Evolutionary conservation across 2,797 vertebrate genomes (phyloP).

Genomic region (Molossus alvarezi): DNA sequence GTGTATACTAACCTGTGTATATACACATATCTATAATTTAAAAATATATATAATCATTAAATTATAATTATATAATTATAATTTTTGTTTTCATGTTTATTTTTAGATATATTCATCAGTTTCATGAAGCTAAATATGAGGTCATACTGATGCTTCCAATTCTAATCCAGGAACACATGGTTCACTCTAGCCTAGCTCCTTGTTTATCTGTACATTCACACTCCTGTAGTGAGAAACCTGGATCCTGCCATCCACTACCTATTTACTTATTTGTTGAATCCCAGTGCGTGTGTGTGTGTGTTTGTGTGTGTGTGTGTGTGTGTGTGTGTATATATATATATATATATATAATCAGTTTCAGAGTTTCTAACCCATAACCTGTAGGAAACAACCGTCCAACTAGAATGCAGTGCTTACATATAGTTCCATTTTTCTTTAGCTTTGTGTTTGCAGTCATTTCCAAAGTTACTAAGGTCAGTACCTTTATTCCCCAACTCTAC

Average conservation of each 20-base stretch:
- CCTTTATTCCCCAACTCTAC: neutral
- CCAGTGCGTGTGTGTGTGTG: neutral
- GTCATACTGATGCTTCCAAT: neutral
- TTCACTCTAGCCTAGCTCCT: neutral
- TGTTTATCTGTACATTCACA: neutral
- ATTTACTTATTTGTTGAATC: neutral
- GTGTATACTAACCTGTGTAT: neutral
- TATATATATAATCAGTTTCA: neutral
- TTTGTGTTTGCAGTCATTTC: neutral
- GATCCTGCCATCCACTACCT: neutral
- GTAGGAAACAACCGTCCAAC: neutral
- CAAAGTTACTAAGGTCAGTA: neutral
- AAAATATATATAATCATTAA: neutral
- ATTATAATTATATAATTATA: neutral
- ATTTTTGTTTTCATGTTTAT: neutral
- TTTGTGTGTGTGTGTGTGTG: too few relatives aligned
- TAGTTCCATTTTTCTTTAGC: conserved; percentile 23
- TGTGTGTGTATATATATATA: neutral
- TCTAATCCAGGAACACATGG: neutral
- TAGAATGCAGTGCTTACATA: neutral
- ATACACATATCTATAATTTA: neutral
- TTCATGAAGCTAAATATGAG: neutral
- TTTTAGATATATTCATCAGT: neutral
- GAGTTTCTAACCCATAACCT: neutral
- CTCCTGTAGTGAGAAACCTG: neutral